A percentile compares a stretch with the other conserved stretches of the same genome.
Evolutionary conservation across 2,888 invertebrate species (phyloP).

Genomic region (Drosophila gaucha): DNA sequence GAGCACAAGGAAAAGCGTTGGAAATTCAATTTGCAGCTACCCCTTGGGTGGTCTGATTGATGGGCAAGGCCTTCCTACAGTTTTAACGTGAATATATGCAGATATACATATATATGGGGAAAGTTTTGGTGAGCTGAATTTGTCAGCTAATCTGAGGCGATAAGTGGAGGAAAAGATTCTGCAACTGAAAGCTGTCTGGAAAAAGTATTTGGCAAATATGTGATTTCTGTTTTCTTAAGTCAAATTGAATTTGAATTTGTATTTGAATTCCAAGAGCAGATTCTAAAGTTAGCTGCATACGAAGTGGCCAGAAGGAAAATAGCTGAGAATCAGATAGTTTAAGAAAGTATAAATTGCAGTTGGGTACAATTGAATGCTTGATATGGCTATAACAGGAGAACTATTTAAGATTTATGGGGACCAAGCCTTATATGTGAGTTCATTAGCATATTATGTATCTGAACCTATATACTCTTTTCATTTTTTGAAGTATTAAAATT

Average conservation of each 20-base stretch:
- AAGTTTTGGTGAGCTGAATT: constrained; percentile 41
- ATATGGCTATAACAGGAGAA: no score
- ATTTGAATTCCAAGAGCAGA: not conserved
- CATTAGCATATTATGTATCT: no score
- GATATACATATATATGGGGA: not conserved
- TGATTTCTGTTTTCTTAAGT: constrained; percentile 19
- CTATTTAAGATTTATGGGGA: no score
- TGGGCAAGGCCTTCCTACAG: constrained; percentile 10
- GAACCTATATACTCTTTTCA: no score
- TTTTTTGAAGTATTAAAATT: no score
- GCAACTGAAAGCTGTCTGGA: constrained; percentile 11
- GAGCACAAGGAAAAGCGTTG: constrained; percentile 22
- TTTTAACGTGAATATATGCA: constrained; percentile 9
- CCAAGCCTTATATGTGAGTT: no score
- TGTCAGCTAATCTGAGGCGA: constrained; percentile 51
- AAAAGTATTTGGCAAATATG: constrained; percentile 9
- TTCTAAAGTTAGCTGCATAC: no score
- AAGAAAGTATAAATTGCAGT: no score
- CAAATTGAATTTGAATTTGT: constrained; percentile 15
- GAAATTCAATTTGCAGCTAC: constrained; percentile 60
- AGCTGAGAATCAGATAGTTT: not conserved
- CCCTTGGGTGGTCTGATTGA: constrained; percentile 68
- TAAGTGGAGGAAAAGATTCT: constrained; percentile 14
- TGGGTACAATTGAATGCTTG: no score
- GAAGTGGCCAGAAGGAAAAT: not conserved